Evolutionary conservation across 2,797 vertebrate species (phyloP).

Genomic region (Trachurus trachurus): DNA sequence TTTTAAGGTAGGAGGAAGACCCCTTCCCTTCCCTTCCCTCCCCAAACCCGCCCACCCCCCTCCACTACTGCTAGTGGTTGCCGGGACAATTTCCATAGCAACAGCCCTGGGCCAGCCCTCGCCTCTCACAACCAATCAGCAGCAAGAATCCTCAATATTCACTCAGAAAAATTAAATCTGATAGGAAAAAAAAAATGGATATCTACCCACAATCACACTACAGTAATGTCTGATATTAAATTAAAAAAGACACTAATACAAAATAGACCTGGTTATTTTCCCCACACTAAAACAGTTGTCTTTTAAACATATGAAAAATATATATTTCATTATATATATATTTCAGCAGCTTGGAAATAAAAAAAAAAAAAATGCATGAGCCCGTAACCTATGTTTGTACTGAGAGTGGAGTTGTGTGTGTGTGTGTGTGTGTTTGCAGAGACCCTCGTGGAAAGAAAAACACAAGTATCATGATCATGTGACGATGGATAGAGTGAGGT

Average conservation of each 20-base stretch:
- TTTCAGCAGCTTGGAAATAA: constrained; percentile 92
- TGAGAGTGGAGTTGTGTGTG: constrained; percentile 80
- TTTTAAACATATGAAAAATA: constrained; percentile 91
- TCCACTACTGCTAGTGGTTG: constrained; percentile 93
- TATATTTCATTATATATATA: constrained; percentile 78
- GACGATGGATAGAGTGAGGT: constrained; percentile 60
- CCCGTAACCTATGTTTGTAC: constrained; percentile 87
- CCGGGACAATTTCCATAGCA: constrained; percentile 90
- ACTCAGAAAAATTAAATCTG: constrained; percentile 68
- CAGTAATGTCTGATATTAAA: constrained; percentile 98
- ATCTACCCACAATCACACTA: constrained; percentile 95
- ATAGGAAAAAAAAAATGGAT: constrained; percentile 78
- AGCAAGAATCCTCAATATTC: constrained; percentile 90
- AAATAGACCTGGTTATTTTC: constrained; percentile 92
- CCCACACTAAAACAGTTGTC: constrained; percentile 88
- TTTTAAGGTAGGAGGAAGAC: constrained; percentile 83
- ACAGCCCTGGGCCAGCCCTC: constrained; percentile 85
- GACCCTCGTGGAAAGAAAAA: constrained; percentile 41
- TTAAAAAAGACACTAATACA: constrained; percentile 89
- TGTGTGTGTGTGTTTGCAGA: constrained; percentile 44
- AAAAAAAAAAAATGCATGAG: constrained; percentile 86
- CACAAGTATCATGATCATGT: constrained; percentile 19
- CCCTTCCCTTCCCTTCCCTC: constrained; percentile 33
- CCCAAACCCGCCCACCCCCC: constrained; percentile 36
- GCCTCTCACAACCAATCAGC: constrained; percentile 86